Base-by-base conservation (phyloP, 2,888 invertebrate species). In the Agonopterix heracliana region DNA sequence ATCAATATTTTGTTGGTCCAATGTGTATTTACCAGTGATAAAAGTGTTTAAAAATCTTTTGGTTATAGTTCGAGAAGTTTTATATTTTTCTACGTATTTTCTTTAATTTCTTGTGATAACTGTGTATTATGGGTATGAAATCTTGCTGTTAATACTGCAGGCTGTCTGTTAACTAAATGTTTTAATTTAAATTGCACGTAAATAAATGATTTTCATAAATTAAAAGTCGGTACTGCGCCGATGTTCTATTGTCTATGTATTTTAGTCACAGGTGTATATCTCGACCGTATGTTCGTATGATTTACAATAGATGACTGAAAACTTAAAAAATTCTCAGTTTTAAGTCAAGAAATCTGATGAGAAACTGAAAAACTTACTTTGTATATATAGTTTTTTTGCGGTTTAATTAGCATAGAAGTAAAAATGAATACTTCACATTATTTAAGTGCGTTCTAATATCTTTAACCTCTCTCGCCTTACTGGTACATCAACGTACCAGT, bases 201-300 rank as follows among this genome's bases (percentile, higher is more conserved):
- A 26, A 26, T 26, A 26, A 26, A 26, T 26, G 26, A 26, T 26
- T 26, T 26, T 26, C 26, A 5, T 26, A 26, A 17, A 17, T 17
- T 17, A 4, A 17, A 3, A 26, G 26, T 17, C 17, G 2, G 7
- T 26, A 14, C 3, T 46, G 2, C 3, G 40, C 44, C 51, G 58
- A 62, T 56, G 17, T 56, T 64, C 63, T 54, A 35, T 64, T 63
- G 66, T 65, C 66, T 66, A 62, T 49, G 43, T 38, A 9, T 17
- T 61, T 61, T 26, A 5, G 57, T 54, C 60, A 50, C 51, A 17
- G 17, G 34, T 26, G 17, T 3, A 41, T 41, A 9, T 9, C 41
- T 2, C 9, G 40, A 55, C 51, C 75, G 72, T 67, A 57, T 78
- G 78, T 63, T 75, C 74, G 70, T 65, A 68, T 72, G 71, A 75